A percentile compares a stretch with the other conserved stretches of the same genome.
phyloP scores from a whole-genome alignment of 2,888 invertebrate species.

The Buathra laborator region DNA sequence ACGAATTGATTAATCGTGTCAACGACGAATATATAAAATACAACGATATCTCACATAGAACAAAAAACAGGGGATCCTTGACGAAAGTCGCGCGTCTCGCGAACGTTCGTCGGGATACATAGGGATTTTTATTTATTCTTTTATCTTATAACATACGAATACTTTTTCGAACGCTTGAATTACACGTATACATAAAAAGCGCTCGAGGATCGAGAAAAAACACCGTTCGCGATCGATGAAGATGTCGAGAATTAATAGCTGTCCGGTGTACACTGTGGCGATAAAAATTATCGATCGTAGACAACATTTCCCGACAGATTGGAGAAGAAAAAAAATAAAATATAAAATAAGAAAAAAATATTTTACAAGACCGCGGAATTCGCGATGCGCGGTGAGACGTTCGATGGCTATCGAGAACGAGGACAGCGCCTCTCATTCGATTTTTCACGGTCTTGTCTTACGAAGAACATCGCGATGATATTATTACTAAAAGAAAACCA shows the following conservation, averaged over 20 bases:
- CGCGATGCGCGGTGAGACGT: constrained; percentile 5
- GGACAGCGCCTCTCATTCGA: constrained; percentile 41
- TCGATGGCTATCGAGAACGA: constrained; percentile 42
- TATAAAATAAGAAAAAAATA: constrained; percentile 15
- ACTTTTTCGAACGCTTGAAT: constrained; percentile 1
- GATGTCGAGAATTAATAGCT: constrained; percentile 2
- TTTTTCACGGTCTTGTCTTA: constrained; percentile 42
- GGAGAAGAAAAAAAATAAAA: not conserved
- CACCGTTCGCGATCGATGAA: not conserved
- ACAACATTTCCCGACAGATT: constrained; percentile 41
- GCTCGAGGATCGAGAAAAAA: not conserved
- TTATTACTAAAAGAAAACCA: too few species aligned
- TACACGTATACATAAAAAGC: not conserved
- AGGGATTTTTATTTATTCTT: not conserved
- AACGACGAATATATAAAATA: too few species aligned
- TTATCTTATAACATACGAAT: constrained; percentile 7
- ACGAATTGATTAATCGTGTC: too few species aligned
- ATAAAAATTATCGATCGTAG: not conserved
- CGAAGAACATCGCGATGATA: too few species aligned
- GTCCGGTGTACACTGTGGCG: not conserved
- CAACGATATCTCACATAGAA: too few species aligned
- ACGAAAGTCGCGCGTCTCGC: too few species aligned
- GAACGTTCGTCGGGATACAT: too few species aligned
- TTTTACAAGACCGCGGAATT: constrained; percentile 44
- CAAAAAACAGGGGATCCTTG: too few species aligned